Conservation (phyloP, 2,888 invertebrate species). For the Agriotes lineatus region DNA sequence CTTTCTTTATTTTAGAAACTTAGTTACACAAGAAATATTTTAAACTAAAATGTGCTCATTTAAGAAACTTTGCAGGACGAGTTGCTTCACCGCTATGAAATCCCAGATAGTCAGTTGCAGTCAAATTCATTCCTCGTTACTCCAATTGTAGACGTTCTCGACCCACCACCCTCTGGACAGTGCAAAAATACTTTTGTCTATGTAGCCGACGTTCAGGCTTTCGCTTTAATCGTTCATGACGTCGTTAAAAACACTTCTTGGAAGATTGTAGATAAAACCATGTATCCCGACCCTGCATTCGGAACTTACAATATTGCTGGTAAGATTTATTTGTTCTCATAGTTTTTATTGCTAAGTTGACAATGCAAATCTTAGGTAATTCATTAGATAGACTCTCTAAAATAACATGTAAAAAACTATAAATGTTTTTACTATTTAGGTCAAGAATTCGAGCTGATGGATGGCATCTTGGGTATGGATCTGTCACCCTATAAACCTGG, state of each 20-base stretch:
- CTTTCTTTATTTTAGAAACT: too few relatives aligned
- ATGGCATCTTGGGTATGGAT: too few relatives aligned
- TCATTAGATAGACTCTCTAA: too few relatives aligned
- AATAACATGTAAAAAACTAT: too few relatives aligned
- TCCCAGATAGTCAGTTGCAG: constrained; percentile 68
- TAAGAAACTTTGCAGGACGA: constrained; percentile 66
- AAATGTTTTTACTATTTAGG: too few relatives aligned
- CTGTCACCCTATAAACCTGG: too few relatives aligned
- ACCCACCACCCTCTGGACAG: constrained; percentile 55
- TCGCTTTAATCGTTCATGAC: constrained; percentile 75
- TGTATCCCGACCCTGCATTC: constrained; percentile 75
- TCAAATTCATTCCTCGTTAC: constrained; percentile 73
- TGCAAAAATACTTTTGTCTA: constrained; percentile 77
- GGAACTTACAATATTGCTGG: constrained; percentile 75
- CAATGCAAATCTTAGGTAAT: too few relatives aligned
- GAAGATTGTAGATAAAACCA: constrained; percentile 73
- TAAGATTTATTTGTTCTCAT: too few relatives aligned
- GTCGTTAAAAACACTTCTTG: constrained; percentile 70
- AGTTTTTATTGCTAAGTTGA: too few relatives aligned
- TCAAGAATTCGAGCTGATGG: too few relatives aligned
- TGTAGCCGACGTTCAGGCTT: constrained; percentile 76
- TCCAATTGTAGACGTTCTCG: constrained; percentile 73
- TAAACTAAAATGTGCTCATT: too few relatives aligned
- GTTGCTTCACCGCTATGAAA: constrained; percentile 70
- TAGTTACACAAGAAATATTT: too few relatives aligned